A percentile compares a stretch with the other conserved stretches of the same genome.
phyloP scores from a whole-genome alignment of 1,140 invertebrate species.

The Dendrolimus punctatus region DNA sequence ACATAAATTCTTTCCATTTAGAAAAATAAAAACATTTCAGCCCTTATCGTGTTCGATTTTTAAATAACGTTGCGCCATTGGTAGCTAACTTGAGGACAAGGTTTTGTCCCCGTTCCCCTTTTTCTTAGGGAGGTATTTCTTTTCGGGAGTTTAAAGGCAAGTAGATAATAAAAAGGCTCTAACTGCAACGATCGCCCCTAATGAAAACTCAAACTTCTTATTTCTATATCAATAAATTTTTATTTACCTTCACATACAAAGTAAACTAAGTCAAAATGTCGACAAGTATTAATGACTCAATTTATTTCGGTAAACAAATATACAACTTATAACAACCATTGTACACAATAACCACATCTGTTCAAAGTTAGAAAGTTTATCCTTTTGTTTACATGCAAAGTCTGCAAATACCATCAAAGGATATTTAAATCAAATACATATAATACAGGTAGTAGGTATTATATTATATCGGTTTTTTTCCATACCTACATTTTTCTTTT shows the following conservation, averaged over 20 bases:
- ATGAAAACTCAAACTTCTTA: conserved; percentile 67
- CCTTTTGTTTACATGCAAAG: too few species aligned
- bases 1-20: conserved; percentile 66
- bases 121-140: conserved; percentile 62
- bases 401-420: too few species aligned
- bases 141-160: conserved; percentile 72
- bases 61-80: conserved; percentile 65
- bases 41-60: conserved; percentile 70
- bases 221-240: conserved; percentile 62
- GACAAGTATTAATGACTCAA: conserved; percentile 8
- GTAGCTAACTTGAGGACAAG: conserved; percentile 52
- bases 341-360: not conserved
- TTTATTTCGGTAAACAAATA: conserved; percentile 7
- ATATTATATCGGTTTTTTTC: too few species aligned
- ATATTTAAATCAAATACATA: too few species aligned
- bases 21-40: conserved; percentile 66
- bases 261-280: not conserved
- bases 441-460: too few species aligned
- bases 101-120: conserved; percentile 58
- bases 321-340: not conserved
- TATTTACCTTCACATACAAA: conserved; percentile 28
- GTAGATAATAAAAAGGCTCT: conserved; percentile 73
- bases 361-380: too few species aligned
- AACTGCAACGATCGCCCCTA: conserved; percentile 67
- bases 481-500: too few species aligned